Conservation (phyloP, 2,113 vertebrate species). For the Accipiter cooperii region DNA sequence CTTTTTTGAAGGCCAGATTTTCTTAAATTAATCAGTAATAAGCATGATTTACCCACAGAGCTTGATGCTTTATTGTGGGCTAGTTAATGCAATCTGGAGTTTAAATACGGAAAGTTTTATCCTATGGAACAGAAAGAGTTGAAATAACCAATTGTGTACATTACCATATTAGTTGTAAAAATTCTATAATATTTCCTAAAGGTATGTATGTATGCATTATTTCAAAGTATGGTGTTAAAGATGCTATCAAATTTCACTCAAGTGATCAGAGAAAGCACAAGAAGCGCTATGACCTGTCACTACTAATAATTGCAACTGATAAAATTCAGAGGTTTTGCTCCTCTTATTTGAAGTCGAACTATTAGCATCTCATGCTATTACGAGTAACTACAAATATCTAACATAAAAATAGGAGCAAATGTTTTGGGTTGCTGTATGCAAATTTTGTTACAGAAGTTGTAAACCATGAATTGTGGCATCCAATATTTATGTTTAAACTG, state of each 20-base stretch:
- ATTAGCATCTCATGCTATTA: not conserved
- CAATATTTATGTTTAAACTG: not conserved
- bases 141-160: not conserved
- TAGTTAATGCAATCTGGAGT: not conserved
- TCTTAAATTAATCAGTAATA: not conserved
- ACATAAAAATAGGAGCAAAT: not conserved
- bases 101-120: not conserved
- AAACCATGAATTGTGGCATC: not conserved
- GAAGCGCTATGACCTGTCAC: not conserved
- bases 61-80: not conserved
- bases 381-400: not conserved
- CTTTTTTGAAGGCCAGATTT: not conserved
- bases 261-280: not conserved
- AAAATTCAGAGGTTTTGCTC: not conserved
- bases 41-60: not conserved
- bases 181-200: not conserved
- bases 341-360: not conserved
- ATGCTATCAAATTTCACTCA: not conserved
- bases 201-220: not conserved
- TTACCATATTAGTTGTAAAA: not conserved
- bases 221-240: not conserved
- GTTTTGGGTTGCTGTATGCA: not conserved
- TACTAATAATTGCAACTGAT: not conserved
- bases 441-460: not conserved
- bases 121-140: not conserved